Percentiles rank a stretch among this genome's conserved stretches.
These are phyloP conservation scores for Griposia aprilina DNA, from an alignment of 2,888 invertebrate species.

Conservation along the genomic window DNA sequence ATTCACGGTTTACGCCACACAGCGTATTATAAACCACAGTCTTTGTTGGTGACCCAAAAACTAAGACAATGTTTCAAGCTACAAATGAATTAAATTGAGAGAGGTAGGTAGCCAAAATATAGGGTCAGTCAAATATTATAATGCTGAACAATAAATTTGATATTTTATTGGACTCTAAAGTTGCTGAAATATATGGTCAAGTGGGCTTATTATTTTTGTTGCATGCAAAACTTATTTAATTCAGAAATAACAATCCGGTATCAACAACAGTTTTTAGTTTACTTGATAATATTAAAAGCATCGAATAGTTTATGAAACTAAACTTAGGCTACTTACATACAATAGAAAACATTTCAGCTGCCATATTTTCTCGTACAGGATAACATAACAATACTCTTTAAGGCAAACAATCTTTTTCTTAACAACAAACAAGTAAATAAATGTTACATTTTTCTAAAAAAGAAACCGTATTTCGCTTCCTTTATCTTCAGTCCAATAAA, in stretches of 20 bases:
- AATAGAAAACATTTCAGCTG: not conserved
- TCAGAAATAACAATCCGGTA: not conserved
- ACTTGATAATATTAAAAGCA: not conserved
- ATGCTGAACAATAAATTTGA: not conserved
- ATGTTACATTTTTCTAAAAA: constrained; percentile 22
- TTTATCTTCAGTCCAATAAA: constrained; percentile 32
- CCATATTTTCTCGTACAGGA: constrained; percentile 12
- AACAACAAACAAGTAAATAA: constrained; percentile 30
- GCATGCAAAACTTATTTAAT: not conserved
- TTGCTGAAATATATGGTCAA: not conserved
- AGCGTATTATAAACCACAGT: not conserved
- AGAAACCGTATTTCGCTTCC: constrained; percentile 32
- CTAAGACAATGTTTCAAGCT: constrained; percentile 8
- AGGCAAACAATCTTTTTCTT: constrained; percentile 7
- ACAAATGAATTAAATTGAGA: constrained; percentile 1
- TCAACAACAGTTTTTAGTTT: not conserved
- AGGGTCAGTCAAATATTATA: not conserved
- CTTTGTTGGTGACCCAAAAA: constrained; percentile 29
- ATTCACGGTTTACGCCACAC: not conserved
- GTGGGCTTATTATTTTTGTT: not conserved
- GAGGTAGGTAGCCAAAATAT: constrained; percentile 16
- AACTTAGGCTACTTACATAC: not conserved
- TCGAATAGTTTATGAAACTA: not conserved
- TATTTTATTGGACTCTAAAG: not conserved
- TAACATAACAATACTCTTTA: constrained; percentile 8